A percentile compares a stretch with the other conserved stretches of the same genome.
Evolutionary conservation across 2,797 vertebrate species (phyloP).

Genomic region (Gallirallus australis): DNA sequence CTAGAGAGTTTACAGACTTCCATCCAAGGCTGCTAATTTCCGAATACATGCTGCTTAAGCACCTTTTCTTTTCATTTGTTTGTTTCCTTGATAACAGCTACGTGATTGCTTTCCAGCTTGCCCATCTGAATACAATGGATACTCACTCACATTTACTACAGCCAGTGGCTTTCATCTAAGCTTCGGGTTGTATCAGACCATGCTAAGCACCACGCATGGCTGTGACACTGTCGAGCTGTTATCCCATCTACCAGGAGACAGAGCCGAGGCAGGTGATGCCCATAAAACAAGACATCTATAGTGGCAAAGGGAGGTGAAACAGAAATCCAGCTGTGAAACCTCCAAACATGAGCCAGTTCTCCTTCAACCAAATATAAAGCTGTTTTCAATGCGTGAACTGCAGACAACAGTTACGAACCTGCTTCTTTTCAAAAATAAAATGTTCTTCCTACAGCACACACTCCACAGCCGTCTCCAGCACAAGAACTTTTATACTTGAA

Average conservation of each 20-base stretch:
- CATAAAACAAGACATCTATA: neutral
- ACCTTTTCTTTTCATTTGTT: neutral
- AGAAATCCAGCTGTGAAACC: neutral
- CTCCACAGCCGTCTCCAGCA: neutral
- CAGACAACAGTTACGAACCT: neutral
- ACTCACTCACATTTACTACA: neutral
- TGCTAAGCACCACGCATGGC: fast-evolving
- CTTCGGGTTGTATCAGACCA: neutral
- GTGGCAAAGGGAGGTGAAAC: neutral
- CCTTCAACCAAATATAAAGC: neutral
- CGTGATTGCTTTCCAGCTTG: neutral
- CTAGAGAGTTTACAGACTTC: neutral
- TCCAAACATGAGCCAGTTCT: neutral
- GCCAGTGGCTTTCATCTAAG: neutral
- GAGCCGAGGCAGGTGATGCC: neutral
- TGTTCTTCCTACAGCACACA: neutral
- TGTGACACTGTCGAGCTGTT: no score
- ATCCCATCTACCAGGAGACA: neutral
- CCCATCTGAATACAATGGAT: neutral
- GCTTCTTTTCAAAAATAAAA: neutral
- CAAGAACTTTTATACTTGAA: neutral
- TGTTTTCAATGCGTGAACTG: neutral
- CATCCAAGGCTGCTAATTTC: neutral
- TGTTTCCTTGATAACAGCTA: neutral
- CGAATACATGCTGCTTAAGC: neutral